phyloP scores from a whole-genome alignment of 2,113 vertebrate genomes.

The Rana temporaria region DNA sequence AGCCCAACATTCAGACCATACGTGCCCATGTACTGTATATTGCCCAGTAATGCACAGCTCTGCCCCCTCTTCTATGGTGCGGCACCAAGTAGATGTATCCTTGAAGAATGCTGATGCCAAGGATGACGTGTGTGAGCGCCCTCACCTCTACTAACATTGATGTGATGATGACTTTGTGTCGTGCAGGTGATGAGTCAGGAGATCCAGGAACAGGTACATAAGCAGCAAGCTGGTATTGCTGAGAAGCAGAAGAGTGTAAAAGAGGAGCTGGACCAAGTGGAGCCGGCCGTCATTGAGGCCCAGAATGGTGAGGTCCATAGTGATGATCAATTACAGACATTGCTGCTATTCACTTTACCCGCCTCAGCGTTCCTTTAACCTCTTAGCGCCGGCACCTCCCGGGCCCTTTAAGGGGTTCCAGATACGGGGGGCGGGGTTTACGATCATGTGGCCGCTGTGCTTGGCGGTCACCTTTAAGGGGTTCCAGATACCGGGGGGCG shows the following conservation, averaged over 20 bases:
- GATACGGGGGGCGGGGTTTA: too few relatives aligned
- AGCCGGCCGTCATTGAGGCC: conserved; percentile 96
- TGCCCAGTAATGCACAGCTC: background rate
- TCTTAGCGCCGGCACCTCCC: too few relatives aligned
- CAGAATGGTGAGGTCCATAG: conserved; percentile 86
- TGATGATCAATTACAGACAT: background rate
- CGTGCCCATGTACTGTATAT: too few relatives aligned
- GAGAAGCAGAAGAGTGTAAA: conserved; percentile 96
- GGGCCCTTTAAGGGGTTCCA: too few relatives aligned
- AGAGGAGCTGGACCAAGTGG: conserved; percentile 94
- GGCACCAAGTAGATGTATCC: background rate
- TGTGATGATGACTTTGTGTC: background rate
- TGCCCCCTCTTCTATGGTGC: background rate
- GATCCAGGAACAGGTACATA: conserved; percentile 95
- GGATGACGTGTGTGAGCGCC: too few relatives aligned
- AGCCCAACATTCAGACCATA: too few relatives aligned
- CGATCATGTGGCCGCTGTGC: too few relatives aligned
- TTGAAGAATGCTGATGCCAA: background rate
- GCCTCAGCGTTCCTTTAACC: too few relatives aligned
- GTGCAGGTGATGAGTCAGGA: conserved; percentile 97
- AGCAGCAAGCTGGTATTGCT: conserved; percentile 95
- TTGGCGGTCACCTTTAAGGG: too few relatives aligned
- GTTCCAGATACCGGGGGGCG: too few relatives aligned
- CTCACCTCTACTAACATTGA: background rate
- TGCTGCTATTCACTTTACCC: too few relatives aligned